Conservation (phyloP, 2,797 vertebrate genomes). For the Aulostomus chinensis region DNA sequence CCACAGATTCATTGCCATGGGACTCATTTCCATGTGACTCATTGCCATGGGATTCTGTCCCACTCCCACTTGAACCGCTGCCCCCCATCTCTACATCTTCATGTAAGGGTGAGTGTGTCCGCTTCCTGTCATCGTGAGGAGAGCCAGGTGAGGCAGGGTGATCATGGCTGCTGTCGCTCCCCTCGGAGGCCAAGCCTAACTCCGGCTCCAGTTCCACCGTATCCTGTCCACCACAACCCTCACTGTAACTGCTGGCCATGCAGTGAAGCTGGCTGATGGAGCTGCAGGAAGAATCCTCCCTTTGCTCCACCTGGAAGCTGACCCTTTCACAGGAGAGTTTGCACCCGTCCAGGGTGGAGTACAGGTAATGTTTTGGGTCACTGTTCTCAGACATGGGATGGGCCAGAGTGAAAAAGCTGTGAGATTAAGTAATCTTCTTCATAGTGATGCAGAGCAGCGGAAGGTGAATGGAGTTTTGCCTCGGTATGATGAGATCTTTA, state of each 20-base stretch:
- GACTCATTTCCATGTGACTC: slow-evolving; percentile 83
- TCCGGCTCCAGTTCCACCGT: slow-evolving; percentile 57
- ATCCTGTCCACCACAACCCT: slow-evolving; percentile 58
- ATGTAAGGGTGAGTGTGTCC: slow-evolving; percentile 68
- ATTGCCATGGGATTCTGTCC: slow-evolving; percentile 85
- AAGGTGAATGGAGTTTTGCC: slow-evolving; percentile 2
- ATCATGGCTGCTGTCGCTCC: slow-evolving; percentile 78
- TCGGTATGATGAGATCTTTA: background rate
- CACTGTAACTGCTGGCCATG: slow-evolving; percentile 79
- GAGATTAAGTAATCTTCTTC: slow-evolving; percentile 44
- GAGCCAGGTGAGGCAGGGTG: slow-evolving; percentile 41
- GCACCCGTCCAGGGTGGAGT: slow-evolving; percentile 62
- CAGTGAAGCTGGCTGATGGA: slow-evolving; percentile 66
- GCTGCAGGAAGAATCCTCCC: slow-evolving; percentile 43
- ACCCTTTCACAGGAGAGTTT: slow-evolving; percentile 38
- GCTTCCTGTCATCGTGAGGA: slow-evolving; percentile 57
- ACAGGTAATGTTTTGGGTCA: slow-evolving; percentile 66
- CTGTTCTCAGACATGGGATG: slow-evolving; percentile 67
- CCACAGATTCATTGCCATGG: slow-evolving; percentile 83
- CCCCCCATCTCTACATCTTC: slow-evolving; percentile 90
- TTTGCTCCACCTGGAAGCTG: slow-evolving; percentile 59
- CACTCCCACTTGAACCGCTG: slow-evolving; percentile 84
- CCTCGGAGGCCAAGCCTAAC: slow-evolving; percentile 75
- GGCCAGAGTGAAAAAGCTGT: slow-evolving; percentile 1
- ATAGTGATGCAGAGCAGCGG: slow-evolving; percentile 22